phyloP scores from a whole-genome alignment of 2,797 vertebrate genomes.

The Benthosema pterotum region DNA sequence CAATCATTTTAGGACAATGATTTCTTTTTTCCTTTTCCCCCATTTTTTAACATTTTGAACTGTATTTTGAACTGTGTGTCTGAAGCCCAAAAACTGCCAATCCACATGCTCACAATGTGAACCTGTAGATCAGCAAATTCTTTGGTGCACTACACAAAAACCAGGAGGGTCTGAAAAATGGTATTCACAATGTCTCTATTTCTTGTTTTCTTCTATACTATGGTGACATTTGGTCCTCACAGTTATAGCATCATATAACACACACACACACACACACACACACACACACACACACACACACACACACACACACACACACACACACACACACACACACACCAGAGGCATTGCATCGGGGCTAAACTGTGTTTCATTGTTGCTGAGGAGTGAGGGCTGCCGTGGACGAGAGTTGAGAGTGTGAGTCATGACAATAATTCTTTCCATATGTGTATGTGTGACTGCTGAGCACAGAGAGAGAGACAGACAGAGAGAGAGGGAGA shows the following conservation, averaged over 20 bases:
- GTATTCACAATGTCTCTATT: too few species aligned
- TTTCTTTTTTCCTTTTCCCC: too few species aligned
- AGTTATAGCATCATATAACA: background rate
- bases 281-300: background rate
- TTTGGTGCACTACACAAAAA: too few species aligned
- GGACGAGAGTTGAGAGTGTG: slow-evolving; percentile 70
- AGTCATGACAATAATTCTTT: slow-evolving; percentile 83
- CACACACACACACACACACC: background rate
- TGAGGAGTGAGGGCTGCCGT: slow-evolving; percentile 67
- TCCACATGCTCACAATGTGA: too few species aligned
- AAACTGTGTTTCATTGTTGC: slow-evolving; percentile 77
- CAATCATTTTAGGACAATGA: too few species aligned
- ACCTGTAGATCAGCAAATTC: too few species aligned
- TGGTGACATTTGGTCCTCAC: too few species aligned
- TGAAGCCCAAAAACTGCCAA: too few species aligned
- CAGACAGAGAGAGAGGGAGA: slow-evolving; percentile 7
- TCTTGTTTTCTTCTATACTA: too few species aligned
- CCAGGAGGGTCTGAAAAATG: too few species aligned
- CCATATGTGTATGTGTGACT: slow-evolving; percentile 78
- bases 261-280: slow-evolving; percentile 8
- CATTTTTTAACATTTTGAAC: too few species aligned
- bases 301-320: background rate
- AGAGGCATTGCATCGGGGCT: slow-evolving; percentile 43
- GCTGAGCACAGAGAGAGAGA: slow-evolving; percentile 22
- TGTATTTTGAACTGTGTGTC: too few species aligned